These are phyloP conservation scores for Hapalemur alaotrensis DNA, from an alignment of 2,797 vertebrate species.

Conservation along the genomic window DNA sequence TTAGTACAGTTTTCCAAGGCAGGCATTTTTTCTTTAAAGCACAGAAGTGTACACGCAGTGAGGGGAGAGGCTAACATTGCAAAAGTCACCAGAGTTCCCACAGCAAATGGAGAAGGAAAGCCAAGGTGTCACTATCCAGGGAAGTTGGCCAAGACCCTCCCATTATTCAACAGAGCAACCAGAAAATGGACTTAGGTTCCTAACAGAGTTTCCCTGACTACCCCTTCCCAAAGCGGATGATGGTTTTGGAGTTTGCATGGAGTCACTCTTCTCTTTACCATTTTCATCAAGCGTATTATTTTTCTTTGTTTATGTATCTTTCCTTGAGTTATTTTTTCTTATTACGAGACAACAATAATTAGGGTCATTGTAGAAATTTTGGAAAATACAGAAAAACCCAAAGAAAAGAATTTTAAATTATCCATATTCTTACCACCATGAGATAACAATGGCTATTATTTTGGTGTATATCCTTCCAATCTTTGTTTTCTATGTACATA, in stretches of 20 bases:
- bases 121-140: fast-evolving
- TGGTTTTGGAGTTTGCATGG: neutral
- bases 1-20: no score
- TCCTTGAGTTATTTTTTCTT: neutral
- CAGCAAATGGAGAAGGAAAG: neutral
- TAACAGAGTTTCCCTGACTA: neutral
- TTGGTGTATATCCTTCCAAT: neutral
- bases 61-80: neutral
- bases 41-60: neutral
- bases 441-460: neutral
- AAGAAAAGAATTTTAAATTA: conserved; percentile 19
- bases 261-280: neutral
- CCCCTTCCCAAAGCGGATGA: neutral
- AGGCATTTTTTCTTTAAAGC: neutral
- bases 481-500: neutral
- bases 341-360: neutral
- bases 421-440: neutral
- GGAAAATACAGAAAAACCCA: neutral
- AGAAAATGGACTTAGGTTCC: neutral
- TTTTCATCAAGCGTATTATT: neutral
- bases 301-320: neutral
- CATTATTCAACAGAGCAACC: fast-evolving
- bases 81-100: neutral
- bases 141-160: neutral
- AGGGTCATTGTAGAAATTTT: neutral